phyloP scores from a whole-genome alignment of 2,888 invertebrate species.

The Eupithecia tripunctaria region DNA sequence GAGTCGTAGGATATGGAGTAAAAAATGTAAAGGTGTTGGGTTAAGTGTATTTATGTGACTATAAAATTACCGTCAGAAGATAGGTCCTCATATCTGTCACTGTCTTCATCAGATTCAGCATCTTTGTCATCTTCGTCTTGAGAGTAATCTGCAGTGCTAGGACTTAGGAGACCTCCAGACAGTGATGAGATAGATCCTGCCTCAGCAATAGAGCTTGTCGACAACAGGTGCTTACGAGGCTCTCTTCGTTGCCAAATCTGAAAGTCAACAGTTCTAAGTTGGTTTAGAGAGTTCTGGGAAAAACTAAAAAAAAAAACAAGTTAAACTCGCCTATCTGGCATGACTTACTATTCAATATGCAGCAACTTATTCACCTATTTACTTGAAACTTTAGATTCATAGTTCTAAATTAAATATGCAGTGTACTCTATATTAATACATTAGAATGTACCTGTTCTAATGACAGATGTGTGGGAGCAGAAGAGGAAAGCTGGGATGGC shows the following conservation, averaged over 20 bases:
- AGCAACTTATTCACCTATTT: not conserved
- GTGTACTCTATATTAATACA: not conserved
- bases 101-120: slow-evolving; percentile 92
- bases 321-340: not conserved
- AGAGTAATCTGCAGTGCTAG: slow-evolving; percentile 90
- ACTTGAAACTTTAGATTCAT: not conserved
- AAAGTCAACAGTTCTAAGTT: not conserved
- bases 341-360: not conserved
- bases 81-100: slow-evolving; percentile 93
- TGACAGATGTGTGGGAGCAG: slow-evolving; percentile 93
- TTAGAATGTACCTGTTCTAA: slow-evolving; percentile 85
- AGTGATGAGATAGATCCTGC: slow-evolving; percentile 93
- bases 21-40: not conserved
- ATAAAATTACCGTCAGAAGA: slow-evolving; percentile 88
- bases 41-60: not conserved
- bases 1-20: not conserved
- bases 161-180: slow-evolving; percentile 93
- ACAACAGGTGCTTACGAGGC: slow-evolving; percentile 93
- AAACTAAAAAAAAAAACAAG: not conserved
- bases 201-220: slow-evolving; percentile 93
- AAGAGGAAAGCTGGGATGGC: slow-evolving; percentile 90
- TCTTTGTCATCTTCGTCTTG: slow-evolving; percentile 92
- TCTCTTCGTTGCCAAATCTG: slow-evolving; percentile 94
- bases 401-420: not conserved
- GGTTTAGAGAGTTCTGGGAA: not conserved